A percentile compares a stretch with the other conserved stretches of the same genome.
Evolutionary conservation across 2,797 vertebrate genomes (phyloP).

Genomic region (Agapornis canus): DNA sequence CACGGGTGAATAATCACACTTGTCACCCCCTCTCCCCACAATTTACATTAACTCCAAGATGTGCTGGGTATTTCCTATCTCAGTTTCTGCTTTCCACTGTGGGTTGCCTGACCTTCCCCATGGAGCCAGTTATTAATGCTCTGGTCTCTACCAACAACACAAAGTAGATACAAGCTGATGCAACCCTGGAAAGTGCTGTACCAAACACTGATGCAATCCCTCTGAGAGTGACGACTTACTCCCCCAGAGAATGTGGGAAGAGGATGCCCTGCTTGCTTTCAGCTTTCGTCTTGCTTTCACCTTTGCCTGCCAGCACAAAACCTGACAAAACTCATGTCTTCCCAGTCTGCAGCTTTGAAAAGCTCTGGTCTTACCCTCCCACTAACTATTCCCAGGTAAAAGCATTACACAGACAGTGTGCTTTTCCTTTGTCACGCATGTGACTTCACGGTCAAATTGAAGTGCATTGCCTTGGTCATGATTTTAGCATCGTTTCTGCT

Average conservation of each 20-base stretch:
- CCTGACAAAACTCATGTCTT: not conserved
- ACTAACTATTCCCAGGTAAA: not conserved
- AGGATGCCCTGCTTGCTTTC: not conserved
- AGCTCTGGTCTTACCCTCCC: not conserved
- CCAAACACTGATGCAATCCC: constrained; percentile 33
- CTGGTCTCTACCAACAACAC: not conserved
- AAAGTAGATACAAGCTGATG: constrained; percentile 64
- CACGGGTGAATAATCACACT: not conserved
- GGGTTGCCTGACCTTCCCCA: constrained; percentile 22
- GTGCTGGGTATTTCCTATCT: constrained; percentile 46
- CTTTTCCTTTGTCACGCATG: not conserved
- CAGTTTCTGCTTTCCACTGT: constrained; percentile 62
- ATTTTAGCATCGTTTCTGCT: not conserved
- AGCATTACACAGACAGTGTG: not conserved
- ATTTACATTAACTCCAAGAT: not conserved
- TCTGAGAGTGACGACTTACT: not conserved
- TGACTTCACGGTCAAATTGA: not conserved
- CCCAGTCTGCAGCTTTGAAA: rapidly evolving
- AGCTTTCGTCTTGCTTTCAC: not conserved
- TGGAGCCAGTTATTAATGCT: constrained; percentile 56
- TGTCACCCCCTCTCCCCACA: not conserved
- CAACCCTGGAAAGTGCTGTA: constrained; percentile 58
- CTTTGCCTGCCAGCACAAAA: not conserved
- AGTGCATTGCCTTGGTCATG: not conserved
- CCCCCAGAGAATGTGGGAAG: not conserved